Percentiles rank a stretch among this genome's conserved stretches.
Evolutionary conservation across 2,113 vertebrate species (phyloP).

Genomic region (Dipodomys spectabilis): DNA sequence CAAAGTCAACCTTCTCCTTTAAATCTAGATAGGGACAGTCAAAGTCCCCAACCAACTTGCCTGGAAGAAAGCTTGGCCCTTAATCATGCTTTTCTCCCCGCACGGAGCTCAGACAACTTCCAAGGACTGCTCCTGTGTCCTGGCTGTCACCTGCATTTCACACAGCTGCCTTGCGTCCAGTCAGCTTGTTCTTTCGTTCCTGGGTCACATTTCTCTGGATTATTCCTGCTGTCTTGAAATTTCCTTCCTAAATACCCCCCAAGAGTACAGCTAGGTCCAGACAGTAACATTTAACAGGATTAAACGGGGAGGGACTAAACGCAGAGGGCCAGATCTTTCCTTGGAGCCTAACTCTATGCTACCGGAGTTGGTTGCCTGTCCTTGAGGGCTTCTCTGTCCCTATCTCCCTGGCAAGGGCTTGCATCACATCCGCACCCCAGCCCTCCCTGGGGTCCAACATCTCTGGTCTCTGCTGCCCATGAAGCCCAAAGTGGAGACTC

Average conservation of each 20-base stretch:
- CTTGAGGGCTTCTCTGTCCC: background rate
- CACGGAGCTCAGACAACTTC: background rate
- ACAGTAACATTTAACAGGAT: conserved; percentile 11
- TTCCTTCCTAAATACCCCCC: background rate
- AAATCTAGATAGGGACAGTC: background rate
- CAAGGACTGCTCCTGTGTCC: background rate
- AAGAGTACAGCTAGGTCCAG: conserved; percentile 24
- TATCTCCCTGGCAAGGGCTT: background rate
- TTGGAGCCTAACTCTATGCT: background rate
- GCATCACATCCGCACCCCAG: background rate
- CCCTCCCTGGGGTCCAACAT: background rate
- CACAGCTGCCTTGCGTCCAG: background rate
- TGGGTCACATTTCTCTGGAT: conserved; percentile 3
- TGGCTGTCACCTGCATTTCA: background rate
- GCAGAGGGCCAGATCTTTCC: background rate
- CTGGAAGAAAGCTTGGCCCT: background rate
- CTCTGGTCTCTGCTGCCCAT: background rate
- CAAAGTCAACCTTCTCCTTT: background rate
- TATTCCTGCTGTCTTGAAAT: conserved; percentile 31
- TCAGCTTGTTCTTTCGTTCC: background rate
- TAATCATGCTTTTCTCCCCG: background rate
- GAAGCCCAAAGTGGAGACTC: background rate
- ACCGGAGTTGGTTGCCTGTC: background rate
- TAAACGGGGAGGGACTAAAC: background rate
- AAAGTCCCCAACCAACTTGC: background rate